Conservation (phyloP, 1,140 invertebrate genomes). For the Pachypeltis micranthus region DNA sequence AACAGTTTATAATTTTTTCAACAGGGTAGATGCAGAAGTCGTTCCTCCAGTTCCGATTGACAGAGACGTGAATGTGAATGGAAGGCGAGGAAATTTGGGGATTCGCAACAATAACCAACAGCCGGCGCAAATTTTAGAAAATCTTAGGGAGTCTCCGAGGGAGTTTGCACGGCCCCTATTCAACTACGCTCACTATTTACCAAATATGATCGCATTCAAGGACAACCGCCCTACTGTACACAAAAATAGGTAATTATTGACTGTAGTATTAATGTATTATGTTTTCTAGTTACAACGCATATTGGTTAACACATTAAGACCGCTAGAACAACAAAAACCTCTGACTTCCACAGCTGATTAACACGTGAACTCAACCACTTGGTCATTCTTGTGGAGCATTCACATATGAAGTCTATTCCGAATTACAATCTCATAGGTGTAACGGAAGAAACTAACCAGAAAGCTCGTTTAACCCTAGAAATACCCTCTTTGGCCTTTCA, state of each 20-base stretch:
- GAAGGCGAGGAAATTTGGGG: slow-evolving; percentile 42
- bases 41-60: slow-evolving; percentile 32
- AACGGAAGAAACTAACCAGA: too few relatives aligned
- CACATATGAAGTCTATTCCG: too few relatives aligned
- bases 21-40: slow-evolving; percentile 13
- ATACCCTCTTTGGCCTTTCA: too few relatives aligned
- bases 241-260: slow-evolving; percentile 11
- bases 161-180: neutral
- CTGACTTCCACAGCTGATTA: too few relatives aligned
- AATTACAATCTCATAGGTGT: too few relatives aligned
- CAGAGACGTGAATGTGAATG: slow-evolving; percentile 60
- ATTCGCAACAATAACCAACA: neutral
- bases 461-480: too few relatives aligned
- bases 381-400: too few relatives aligned
- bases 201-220: slow-evolving; percentile 43
- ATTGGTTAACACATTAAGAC: too few relatives aligned
- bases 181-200: neutral
- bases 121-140: neutral
- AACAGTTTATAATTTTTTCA: slow-evolving; percentile 8
- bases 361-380: too few relatives aligned
- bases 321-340: too few relatives aligned
- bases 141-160: neutral
- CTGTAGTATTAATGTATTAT: too few relatives aligned
- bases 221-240: slow-evolving; percentile 28
- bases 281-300: too few relatives aligned